A percentile compares a stretch with the other conserved stretches of the same genome.
Evolutionary conservation across 2,888 invertebrate genomes (phyloP).

Genomic region (Erebia aethiops): DNA sequence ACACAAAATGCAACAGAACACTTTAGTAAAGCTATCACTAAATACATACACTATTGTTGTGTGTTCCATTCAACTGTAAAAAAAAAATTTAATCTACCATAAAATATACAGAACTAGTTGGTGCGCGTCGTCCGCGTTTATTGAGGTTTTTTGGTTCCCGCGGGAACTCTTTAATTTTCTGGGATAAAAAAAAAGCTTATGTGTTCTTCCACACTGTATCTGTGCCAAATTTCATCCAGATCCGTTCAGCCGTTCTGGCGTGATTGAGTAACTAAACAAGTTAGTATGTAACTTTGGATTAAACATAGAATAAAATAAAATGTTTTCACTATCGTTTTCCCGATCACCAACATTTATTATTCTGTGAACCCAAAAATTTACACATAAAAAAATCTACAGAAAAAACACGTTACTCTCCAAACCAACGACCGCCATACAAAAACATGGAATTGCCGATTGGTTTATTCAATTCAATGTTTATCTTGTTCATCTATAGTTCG

Average conservation of each 20-base stretch:
- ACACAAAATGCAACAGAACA: background rate
- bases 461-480: background rate
- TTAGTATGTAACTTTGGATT: no score
- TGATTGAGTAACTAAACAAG: no score
- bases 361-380: background rate
- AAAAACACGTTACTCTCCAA: conserved; percentile 2
- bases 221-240: no score
- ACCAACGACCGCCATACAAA: background rate
- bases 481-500: background rate
- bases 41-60: no score
- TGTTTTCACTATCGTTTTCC: background rate
- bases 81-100: background rate
- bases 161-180: no score
- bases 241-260: no score
- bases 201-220: no score
- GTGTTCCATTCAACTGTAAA: background rate
- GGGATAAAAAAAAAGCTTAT: no score
- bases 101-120: no score
- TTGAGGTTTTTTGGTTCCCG: no score
- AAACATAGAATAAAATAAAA: background rate
- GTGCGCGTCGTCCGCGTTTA: no score
- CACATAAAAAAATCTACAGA: background rate
- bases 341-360: background rate
- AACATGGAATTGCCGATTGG: conserved; percentile 7
- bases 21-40: background rate